phyloP scores from a whole-genome alignment of 2,113 vertebrate genomes.

The Athene noctua region DNA sequence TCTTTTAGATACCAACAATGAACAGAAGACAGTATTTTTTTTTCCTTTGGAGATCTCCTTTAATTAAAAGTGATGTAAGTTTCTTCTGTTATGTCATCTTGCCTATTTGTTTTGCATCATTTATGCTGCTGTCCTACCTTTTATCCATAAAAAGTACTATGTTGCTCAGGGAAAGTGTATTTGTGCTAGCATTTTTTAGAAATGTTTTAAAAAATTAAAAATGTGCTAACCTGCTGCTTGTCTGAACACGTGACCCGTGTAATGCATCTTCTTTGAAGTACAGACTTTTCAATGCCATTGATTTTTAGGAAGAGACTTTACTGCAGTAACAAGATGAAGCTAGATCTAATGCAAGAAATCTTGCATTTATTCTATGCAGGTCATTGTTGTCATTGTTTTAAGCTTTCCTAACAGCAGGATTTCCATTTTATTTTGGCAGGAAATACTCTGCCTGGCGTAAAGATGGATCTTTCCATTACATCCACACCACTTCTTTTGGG shows the following conservation, averaged over 20 bases:
- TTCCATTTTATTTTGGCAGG: slow-evolving; percentile 72
- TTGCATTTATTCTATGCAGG: not conserved
- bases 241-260: too few relatives aligned
- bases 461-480: slow-evolving; percentile 91
- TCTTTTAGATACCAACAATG: not conserved
- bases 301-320: not conserved
- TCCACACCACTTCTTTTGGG: slow-evolving; percentile 89
- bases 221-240: not conserved
- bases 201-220: not conserved
- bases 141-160: not conserved
- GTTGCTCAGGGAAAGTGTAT: not conserved
- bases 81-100: not conserved
- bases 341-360: not conserved
- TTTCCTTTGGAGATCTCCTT: not conserved
- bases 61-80: not conserved
- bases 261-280: not conserved
- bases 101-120: not conserved
- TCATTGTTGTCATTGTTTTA: not conserved
- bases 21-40: not conserved
- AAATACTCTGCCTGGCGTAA: slow-evolving; percentile 90
- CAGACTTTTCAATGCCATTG: not conserved
- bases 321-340: not conserved
- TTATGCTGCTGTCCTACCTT: not conserved
- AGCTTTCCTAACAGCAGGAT: slow-evolving; percentile 13
- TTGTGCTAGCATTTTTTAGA: not conserved